Percentiles rank a stretch among this genome's conserved stretches.
Conservation (phyloP, 1,140 invertebrate genomes). For the Psilanteris sp. region DNA sequence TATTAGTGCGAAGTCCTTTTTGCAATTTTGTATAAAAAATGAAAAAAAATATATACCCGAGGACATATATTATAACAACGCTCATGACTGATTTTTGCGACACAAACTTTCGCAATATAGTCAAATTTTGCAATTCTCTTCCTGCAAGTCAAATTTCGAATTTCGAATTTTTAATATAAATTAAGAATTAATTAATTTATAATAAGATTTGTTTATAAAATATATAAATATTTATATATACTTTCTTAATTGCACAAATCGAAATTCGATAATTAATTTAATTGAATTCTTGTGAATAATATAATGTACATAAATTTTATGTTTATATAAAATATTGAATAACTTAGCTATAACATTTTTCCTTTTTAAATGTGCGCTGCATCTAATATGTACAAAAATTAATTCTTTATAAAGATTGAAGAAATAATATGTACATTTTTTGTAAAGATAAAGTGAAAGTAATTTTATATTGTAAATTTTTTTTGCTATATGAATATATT, state of each 20-base stretch:
- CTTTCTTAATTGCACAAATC: slow-evolving; percentile 4
- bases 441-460: slow-evolving; percentile 25
- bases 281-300: slow-evolving; percentile 38
- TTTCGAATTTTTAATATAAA: no score
- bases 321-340: no score
- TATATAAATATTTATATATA: no score
- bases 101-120: background rate
- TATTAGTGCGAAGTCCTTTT: slow-evolving; percentile 20
- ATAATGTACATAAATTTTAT: slow-evolving; percentile 45
- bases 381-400: slow-evolving; percentile 9
- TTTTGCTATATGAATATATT: slow-evolving; percentile 18
- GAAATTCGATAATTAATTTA: slow-evolving; percentile 23
- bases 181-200: no score
- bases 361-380: no score
- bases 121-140: slow-evolving; percentile 9
- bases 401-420: slow-evolving; percentile 6
- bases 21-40: slow-evolving; percentile 56
- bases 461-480: slow-evolving; percentile 47
- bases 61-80: slow-evolving; percentile 10
- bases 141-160: background rate
- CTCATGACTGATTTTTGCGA: slow-evolving; percentile 41
- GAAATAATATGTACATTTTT: slow-evolving; percentile 35
- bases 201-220: no score
- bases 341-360: no score
- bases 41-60: slow-evolving; percentile 2